phyloP scores from a whole-genome alignment of 2,797 vertebrate genomes.

The Yasuhikotakia modesta region DNA sequence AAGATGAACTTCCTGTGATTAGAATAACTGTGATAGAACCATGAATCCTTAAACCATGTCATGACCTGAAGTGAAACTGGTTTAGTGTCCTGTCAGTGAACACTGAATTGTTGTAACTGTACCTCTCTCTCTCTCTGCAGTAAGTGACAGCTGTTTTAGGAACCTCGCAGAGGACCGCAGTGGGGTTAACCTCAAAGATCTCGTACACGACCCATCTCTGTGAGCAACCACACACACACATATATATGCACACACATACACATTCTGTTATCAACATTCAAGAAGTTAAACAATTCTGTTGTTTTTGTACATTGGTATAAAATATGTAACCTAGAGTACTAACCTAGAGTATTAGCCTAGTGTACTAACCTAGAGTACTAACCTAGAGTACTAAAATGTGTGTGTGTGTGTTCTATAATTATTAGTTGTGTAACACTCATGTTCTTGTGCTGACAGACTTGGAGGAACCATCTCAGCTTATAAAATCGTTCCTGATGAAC shows the following conservation, averaged over 20 bases:
- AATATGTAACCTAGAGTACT: too few relatives aligned
- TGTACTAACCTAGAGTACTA: too few relatives aligned
- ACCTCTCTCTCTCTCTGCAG: conserved; percentile 69
- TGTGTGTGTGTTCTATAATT: not conserved
- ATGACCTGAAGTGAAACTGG: too few relatives aligned
- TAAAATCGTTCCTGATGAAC: conserved; percentile 98
- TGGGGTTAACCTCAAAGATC: conserved; percentile 99
- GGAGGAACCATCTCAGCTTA: conserved; percentile 96
- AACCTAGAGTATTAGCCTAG: too few relatives aligned
- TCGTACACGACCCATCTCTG: conserved; percentile 97
- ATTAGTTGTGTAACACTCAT: conserved; percentile 1
- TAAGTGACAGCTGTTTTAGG: conserved; percentile 99
- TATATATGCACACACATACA: conserved; percentile 24
- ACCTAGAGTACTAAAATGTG: too few relatives aligned
- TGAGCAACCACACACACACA: conserved; percentile 77
- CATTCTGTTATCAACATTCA: too few relatives aligned
- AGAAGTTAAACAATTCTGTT: too few relatives aligned
- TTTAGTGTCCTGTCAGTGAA: too few relatives aligned
- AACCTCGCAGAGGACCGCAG: conserved; percentile 98
- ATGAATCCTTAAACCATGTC: not conserved
- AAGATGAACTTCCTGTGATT: too few relatives aligned
- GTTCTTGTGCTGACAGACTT: conserved; percentile 82
- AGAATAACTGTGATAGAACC: too few relatives aligned
- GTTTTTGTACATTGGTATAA: too few relatives aligned
- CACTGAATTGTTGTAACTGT: conserved; percentile 41